Base-by-base conservation (phyloP, 2,888 invertebrate species). In the Heliconius aoede region DNA sequence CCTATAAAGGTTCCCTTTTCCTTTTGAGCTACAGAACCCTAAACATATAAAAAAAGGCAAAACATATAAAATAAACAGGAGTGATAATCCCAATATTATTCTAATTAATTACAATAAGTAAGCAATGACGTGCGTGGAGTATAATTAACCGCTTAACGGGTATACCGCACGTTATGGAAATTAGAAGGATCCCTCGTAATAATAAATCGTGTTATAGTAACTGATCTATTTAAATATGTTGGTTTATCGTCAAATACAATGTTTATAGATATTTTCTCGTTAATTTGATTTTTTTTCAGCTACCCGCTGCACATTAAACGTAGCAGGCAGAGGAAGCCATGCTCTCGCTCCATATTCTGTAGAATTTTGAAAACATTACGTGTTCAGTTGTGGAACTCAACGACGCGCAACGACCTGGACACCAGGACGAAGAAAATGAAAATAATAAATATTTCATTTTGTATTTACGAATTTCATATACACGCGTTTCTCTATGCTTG, bases 71-170 rank as follows among this genome's bases (percentile, higher is more conserved):
- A 46, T 21, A 21, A 28, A 21, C 46, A 26, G n/a, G n/a, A n/a
- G n/a, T n/a, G n/a, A n/a, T n/a, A 4, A 46, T 4, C 21, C 21
- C 18, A 68, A 60, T 40, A 65, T 32, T 46, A 69, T 77, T 76
- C 40, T 72, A 55, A 74, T 76, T 77, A 79, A 74, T 72, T 58
- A 67, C 65, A 74, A 51, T 76, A 77, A 81, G 78, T 79, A 80
- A 78, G 80, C 75, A 78, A 74, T 78, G 78, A 80, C 79, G 79
- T 78, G 78, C 76, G 76, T 75, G 77, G 79, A 79, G 78, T 79
- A 79, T 83, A 83, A 83, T 83, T 83, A 83, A 78, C 76, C 77
- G 75, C 78, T 75, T 81, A 83, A 82, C 80, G 82, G 81, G 76
- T 79, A 77, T 81, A 78, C 76, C 80, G 76, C 80, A 79, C 80